Evolutionary conservation across 2,797 vertebrate genomes (phyloP).

Genomic region (Tragopan temminckii): DNA sequence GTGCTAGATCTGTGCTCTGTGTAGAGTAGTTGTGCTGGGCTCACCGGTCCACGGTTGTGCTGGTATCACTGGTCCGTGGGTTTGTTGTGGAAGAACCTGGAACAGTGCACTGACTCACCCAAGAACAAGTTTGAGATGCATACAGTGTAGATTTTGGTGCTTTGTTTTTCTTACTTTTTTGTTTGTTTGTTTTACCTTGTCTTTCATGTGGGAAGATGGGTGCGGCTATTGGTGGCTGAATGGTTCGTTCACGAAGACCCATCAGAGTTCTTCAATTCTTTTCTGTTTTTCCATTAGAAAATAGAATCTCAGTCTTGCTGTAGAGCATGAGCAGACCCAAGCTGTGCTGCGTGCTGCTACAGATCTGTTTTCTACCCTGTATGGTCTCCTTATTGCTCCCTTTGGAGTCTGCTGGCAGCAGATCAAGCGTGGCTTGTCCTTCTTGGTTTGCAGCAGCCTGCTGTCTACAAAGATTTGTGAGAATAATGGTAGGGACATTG

Average conservation of each 20-base stretch:
- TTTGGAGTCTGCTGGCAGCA: constrained; percentile 31
- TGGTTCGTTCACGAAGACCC: not conserved
- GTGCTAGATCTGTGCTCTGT: accelerated
- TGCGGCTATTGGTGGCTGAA: not conserved
- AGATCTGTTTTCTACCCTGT: not conserved
- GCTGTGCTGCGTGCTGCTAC: not conserved
- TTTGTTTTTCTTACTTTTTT: not conserved
- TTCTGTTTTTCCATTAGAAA: not conserved
- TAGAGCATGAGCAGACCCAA: not conserved
- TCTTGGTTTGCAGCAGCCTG: constrained; percentile 31
- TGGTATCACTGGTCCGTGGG: accelerated
- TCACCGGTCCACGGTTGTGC: accelerated
- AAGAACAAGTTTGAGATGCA: not conserved
- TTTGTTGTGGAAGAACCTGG: not conserved
- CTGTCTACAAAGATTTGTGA: constrained; percentile 5
- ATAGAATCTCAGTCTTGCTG: not conserved
- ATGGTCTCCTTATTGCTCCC: not conserved
- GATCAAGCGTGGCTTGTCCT: constrained; percentile 1
- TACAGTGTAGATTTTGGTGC: not conserved
- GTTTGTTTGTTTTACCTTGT: not conserved
- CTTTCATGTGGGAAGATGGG: not conserved
- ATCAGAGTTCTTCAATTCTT: not conserved
- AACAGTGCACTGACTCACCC: not conserved
- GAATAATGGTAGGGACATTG: not conserved
- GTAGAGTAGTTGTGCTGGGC: not conserved